Conservation (phyloP, 2,113 vertebrate genomes). For the Urocynchramus pylzowi region DNA sequence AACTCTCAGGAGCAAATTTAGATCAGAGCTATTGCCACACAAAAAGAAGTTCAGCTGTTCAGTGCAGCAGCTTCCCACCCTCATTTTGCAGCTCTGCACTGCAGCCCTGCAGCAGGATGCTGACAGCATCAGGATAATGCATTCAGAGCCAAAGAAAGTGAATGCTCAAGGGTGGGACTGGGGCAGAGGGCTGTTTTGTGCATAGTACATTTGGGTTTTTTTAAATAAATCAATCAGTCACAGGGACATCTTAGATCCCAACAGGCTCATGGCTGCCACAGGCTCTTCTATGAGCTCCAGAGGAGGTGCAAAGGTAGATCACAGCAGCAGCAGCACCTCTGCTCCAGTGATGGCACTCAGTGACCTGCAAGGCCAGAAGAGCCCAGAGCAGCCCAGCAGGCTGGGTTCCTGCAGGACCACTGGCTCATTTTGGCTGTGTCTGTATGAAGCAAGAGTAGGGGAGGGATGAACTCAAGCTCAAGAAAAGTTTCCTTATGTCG, state of each 20-base stretch:
- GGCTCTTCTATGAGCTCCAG: not conserved
- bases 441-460: rapidly evolving
- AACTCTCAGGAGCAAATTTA: not conserved
- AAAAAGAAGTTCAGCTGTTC: not conserved
- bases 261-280: not conserved
- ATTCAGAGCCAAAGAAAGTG: not conserved
- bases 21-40: rapidly evolving
- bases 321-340: not conserved
- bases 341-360: not conserved
- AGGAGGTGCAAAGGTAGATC: rapidly evolving
- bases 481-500: not conserved
- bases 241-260: not conserved
- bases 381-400: not conserved
- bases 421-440: not conserved
- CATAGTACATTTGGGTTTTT: not conserved
- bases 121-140: rapidly evolving
- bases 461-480: not conserved
- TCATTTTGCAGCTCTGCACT: not conserved
- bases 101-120: not conserved
- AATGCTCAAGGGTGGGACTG: rapidly evolving
- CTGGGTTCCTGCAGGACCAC: rapidly evolving
- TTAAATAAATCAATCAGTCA: not conserved
- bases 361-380: not conserved
- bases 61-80: not conserved
- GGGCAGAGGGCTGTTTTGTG: not conserved